Conservation (phyloP, 2,888 invertebrate species). For the Ophion obscuratus region DNA sequence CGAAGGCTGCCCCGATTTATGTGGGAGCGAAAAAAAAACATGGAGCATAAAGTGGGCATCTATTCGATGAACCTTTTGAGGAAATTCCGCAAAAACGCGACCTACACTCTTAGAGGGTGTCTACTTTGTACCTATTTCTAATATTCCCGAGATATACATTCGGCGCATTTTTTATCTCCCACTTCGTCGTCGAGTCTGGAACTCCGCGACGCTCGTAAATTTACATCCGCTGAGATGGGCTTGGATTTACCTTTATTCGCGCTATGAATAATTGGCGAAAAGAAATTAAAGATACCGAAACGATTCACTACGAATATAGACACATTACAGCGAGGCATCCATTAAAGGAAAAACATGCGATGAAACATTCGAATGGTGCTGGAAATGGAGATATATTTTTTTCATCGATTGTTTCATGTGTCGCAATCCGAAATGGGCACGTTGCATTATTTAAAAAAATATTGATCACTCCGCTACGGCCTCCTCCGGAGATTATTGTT, state of each 20-base stretch:
- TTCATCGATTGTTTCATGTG: slow-evolving; percentile 32
- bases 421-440: slow-evolving; percentile 13
- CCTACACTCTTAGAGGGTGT: slow-evolving; percentile 63
- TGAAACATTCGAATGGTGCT: slow-evolving; percentile 24
- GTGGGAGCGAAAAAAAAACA: not conserved
- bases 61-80: too few relatives aligned
- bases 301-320: slow-evolving; percentile 41
- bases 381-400: slow-evolving; percentile 2
- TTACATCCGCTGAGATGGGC: not conserved
- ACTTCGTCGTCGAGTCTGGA: slow-evolving; percentile 9
- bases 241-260: slow-evolving; percentile 12
- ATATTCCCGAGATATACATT: not conserved
- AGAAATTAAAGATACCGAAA: slow-evolving; percentile 22
- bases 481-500: not conserved
- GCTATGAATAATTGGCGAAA: slow-evolving; percentile 5
- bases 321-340: slow-evolving; percentile 55
- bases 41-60: not conserved
- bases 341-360: slow-evolving; percentile 22
- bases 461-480: not conserved
- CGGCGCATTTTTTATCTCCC: not conserved
- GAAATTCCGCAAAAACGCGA: not conserved
- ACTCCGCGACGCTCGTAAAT: slow-evolving; percentile 27
- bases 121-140: slow-evolving; percentile 57
- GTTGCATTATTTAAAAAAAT: not conserved
- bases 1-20: slow-evolving; percentile 3